These are phyloP conservation scores for Pygathrix nemaeus DNA, from an alignment of 2,113 vertebrate genomes.

Conservation along the genomic window DNA sequence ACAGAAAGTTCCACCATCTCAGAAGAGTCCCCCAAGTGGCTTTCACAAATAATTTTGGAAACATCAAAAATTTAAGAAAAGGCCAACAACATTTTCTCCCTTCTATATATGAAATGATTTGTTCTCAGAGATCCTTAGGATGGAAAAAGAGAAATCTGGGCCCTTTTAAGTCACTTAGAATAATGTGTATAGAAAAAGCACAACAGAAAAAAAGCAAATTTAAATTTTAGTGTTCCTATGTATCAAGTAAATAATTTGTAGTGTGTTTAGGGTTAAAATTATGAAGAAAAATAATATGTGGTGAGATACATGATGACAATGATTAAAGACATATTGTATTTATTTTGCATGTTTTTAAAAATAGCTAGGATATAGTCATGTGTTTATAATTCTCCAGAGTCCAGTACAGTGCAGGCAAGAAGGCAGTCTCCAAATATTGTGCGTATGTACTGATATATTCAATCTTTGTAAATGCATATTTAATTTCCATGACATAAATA, in stretches of 20 bases:
- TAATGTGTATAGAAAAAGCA: neutral
- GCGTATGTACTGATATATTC: neutral
- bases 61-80: conserved; percentile 6
- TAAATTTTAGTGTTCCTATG: neutral
- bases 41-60: neutral
- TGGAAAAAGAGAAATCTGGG: neutral
- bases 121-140: neutral
- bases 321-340: neutral
- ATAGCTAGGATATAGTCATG: neutral
- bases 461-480: neutral
- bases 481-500: neutral
- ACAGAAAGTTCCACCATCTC: neutral
- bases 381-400: neutral
- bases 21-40: neutral
- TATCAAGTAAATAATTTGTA: neutral
- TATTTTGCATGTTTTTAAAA: neutral
- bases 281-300: neutral
- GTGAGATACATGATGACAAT: neutral
- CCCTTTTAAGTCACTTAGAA: neutral
- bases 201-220: neutral
- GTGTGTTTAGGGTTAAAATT: neutral
- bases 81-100: neutral
- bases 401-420: neutral
- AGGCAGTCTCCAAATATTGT: neutral
- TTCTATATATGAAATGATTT: neutral